A percentile compares a stretch with the other conserved stretches of the same genome.
phyloP scores from a whole-genome alignment of 2,113 vertebrate species.

The Corythornis vintsioides region DNA sequence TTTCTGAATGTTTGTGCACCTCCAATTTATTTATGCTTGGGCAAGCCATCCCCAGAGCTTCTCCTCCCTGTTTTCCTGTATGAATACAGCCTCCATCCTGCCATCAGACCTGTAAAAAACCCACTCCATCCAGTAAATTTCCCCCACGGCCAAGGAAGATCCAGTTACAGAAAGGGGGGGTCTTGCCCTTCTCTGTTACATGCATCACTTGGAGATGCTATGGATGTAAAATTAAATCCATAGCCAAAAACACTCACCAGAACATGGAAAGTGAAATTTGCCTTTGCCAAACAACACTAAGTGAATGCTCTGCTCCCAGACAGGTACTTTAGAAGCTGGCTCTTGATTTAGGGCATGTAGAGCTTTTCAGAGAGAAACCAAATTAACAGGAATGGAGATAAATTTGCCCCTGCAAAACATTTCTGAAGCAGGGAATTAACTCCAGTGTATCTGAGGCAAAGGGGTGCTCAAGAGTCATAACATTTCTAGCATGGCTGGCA shows the following conservation, averaged over 20 bases:
- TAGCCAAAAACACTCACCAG: not conserved
- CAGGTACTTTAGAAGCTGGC: not conserved
- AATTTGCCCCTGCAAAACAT: not conserved
- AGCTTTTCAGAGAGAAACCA: not conserved
- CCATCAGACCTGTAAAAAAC: not conserved
- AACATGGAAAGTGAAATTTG: not conserved
- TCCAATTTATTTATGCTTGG: slow-evolving; percentile 41
- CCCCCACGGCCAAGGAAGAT: not conserved
- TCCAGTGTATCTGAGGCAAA: not conserved
- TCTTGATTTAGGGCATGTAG: not conserved
- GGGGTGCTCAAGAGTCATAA: not conserved
- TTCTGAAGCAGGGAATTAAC: not conserved
- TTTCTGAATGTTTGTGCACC: not conserved
- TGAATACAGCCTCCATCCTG: not conserved
- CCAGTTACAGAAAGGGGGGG: slow-evolving; percentile 4
- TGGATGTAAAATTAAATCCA: not conserved
- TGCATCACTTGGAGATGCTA: not conserved
- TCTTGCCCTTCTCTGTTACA: not conserved
- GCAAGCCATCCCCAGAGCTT: slow-evolving; percentile 19
- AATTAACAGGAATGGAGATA: not conserved
- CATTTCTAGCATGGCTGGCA: not conserved
- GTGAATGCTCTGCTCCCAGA: not conserved
- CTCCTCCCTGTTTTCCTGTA: not conserved
- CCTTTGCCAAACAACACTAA: not conserved
- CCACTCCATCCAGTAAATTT: not conserved